These are phyloP conservation scores for Crocallis elinguaria DNA, from an alignment of 2,888 invertebrate species.

Conservation along the genomic window DNA sequence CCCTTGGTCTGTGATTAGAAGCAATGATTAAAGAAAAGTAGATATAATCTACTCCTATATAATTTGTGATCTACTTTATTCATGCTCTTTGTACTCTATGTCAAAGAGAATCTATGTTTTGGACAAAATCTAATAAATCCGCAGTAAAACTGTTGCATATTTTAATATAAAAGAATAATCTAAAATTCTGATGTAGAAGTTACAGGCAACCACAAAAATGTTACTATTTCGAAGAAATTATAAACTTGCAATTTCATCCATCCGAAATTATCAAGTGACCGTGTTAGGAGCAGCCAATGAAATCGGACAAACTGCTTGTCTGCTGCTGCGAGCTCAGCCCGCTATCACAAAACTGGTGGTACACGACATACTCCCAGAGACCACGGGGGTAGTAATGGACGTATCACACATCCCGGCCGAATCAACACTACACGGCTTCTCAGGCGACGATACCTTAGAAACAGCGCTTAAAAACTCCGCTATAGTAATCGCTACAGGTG, in stretches of 20 bases:
- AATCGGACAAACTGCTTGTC: constrained; percentile 81
- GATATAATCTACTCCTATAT: too few relatives aligned
- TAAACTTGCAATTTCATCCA: constrained; percentile 14
- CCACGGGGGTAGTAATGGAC: constrained; percentile 72
- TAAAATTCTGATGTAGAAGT: not conserved
- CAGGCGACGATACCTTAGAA: constrained; percentile 56
- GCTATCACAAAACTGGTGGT: constrained; percentile 84
- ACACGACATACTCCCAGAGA: constrained; percentile 76
- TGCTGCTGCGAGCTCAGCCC: constrained; percentile 85
- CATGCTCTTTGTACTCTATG: too few relatives aligned
- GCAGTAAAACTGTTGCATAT: not conserved
- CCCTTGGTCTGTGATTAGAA: too few relatives aligned
- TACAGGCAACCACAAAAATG: constrained; percentile 27
- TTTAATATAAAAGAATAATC: not conserved
- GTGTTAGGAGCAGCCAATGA: constrained; percentile 74
- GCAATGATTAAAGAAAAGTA: too few relatives aligned
- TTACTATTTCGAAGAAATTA: constrained; percentile 33
- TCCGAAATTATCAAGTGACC: constrained; percentile 61
- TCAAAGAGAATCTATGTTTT: too few relatives aligned
- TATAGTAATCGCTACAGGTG: constrained; percentile 88
- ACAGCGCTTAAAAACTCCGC: constrained; percentile 81
- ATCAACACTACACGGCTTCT: constrained; percentile 56
- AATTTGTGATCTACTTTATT: too few relatives aligned
- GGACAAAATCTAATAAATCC: not conserved
- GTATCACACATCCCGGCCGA: constrained; percentile 75